A percentile compares a stretch with the other conserved stretches of the same genome.
phyloP scores from a whole-genome alignment of 2,888 invertebrate species.

The Acleris emargana region DNA sequence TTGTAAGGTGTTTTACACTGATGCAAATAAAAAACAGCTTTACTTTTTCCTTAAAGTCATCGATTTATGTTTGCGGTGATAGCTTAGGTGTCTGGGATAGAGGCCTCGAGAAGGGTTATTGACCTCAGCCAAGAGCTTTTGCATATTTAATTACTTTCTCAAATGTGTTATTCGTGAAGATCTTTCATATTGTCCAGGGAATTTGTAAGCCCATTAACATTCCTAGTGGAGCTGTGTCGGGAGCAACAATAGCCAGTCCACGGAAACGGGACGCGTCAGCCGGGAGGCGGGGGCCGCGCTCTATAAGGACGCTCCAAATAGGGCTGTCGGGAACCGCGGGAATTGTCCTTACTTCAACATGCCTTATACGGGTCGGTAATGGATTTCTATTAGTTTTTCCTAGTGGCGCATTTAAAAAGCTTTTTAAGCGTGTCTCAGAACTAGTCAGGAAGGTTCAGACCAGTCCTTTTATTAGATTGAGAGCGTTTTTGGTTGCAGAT shows the following conservation, averaged over 20 bases:
- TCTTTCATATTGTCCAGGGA: background rate
- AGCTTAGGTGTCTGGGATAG: too few relatives aligned
- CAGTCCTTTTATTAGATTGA: constrained; percentile 1
- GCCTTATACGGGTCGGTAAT: constrained; percentile 28
- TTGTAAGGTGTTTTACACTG: too few relatives aligned
- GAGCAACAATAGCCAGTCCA: constrained; percentile 24
- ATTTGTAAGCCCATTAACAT: constrained; percentile 6
- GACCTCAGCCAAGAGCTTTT: too few relatives aligned
- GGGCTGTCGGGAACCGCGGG: constrained; percentile 47
- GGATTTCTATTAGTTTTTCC: constrained; percentile 29
- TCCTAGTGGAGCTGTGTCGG: constrained; percentile 20
- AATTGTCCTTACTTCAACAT: constrained; percentile 36
- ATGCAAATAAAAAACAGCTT: too few relatives aligned
- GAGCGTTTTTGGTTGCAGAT: background rate
- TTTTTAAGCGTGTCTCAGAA: constrained; percentile 21
- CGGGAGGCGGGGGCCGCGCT: constrained; percentile 42
- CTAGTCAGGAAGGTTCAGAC: constrained; percentile 1
- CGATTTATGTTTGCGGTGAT: too few relatives aligned
- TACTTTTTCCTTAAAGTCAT: too few relatives aligned
- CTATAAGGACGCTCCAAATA: constrained; percentile 56
- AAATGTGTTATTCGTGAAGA: background rate
- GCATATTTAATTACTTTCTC: too few relatives aligned
- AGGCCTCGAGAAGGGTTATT: too few relatives aligned
- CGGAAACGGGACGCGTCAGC: constrained; percentile 49
- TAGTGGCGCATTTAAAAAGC: constrained; percentile 5